Evolutionary conservation across 2,888 invertebrate species (phyloP), one percentile per base, ranked within the genome.

Genomic region (Nephrotoma flavescens): DNA sequence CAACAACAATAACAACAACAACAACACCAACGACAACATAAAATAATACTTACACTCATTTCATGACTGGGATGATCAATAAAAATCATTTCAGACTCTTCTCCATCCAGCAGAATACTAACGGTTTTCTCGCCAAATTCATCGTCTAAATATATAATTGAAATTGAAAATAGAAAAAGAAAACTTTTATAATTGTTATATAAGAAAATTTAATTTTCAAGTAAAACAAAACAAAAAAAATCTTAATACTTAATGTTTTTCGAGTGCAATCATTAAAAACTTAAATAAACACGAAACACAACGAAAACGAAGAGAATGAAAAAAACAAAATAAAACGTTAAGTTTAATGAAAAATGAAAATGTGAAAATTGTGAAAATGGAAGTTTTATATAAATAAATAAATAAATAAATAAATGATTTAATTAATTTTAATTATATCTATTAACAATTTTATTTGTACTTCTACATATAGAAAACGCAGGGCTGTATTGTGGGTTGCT

Each of bases 71-170:
- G 96, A 91, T 97, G 97, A 91, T 97, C 97, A 89, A 97, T 96
- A 90, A 97, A 97, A 87, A 96, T 95, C 92, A 97, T 93, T 90
- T 97, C 97, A 0, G 97, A 96, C 91, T 97, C 97, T 90, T 97
- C 97, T 0, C 96, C 97, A 88, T 97, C 97, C 88, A 97, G 92
- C 83, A 97, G 92, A n/a, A 97, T 95, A n/a, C 96, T 96, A 42
- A 97, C 97, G 0, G 96, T 96, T 91, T 97, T 96, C 92, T 97
- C 97, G 0, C 97, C 97, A 89, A 97, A 97, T 91, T 97, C 97
- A 90, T 97, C 97, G 93, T 97, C 97, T 96, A 94, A 88, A 95
- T 95, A 31, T 31, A 71, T 71, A 71, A 71, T 71, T 71, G 31
- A 71, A 71, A 71, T 9, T 71, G 9, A 31, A 71, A 71, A 71